A percentile compares a stretch with the other conserved stretches of the same genome.
These are phyloP conservation scores for Mormyrus proboscirostris DNA, from an alignment of 2,797 vertebrate species.

Conservation along the genomic window DNA sequence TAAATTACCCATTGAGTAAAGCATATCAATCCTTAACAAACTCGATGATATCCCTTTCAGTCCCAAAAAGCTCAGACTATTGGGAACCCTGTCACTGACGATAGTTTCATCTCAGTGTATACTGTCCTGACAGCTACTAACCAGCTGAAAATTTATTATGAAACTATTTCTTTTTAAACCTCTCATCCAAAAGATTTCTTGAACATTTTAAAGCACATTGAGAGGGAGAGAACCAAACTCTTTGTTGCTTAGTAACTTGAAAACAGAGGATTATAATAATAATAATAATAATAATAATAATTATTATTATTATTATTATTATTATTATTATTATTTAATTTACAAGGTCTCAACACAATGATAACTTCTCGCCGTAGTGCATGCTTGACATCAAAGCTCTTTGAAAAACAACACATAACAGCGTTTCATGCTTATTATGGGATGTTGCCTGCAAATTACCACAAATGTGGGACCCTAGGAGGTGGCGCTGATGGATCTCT, in stretches of 20 bases:
- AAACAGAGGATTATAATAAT: not conserved
- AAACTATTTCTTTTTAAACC: slow-evolving; percentile 48
- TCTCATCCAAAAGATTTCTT: slow-evolving; percentile 53
- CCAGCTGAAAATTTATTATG: slow-evolving; percentile 55
- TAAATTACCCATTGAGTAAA: slow-evolving; percentile 71
- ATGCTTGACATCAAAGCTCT: not conserved
- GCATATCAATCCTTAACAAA: slow-evolving; percentile 57
- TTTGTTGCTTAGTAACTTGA: not conserved
- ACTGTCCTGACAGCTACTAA: slow-evolving; percentile 44
- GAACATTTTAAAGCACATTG: slow-evolving; percentile 69
- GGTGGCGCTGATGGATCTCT: not conserved
- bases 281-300: not conserved
- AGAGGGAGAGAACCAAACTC: slow-evolving; percentile 52
- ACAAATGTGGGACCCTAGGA: not conserved
- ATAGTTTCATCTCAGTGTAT: slow-evolving; percentile 20
- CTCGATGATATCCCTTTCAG: not conserved
- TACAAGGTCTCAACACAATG: not conserved
- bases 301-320: not conserved
- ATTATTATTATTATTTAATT: not conserved
- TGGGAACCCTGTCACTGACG: slow-evolving; percentile 14
- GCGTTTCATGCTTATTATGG: not conserved
- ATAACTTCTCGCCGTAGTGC: slow-evolving; percentile 25
- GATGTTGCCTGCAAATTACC: not conserved
- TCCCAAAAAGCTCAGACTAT: not conserved
- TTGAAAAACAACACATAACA: not conserved